Conservation (phyloP, 2,113 vertebrate species). For the Pelecanus crispus region DNA sequence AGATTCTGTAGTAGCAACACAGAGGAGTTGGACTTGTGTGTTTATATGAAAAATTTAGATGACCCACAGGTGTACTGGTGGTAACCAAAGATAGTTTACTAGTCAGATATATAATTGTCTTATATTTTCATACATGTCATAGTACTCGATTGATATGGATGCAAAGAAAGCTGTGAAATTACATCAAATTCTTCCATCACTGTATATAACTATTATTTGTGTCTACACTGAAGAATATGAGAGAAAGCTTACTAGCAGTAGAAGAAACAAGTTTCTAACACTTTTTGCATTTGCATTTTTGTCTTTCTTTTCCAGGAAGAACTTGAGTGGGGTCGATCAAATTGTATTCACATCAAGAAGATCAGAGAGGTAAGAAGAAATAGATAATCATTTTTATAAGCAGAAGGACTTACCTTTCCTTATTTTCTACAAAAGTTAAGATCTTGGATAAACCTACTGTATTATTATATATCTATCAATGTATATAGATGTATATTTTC, state of each 20-base stretch:
- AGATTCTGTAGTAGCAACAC: neutral
- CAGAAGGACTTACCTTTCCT: neutral
- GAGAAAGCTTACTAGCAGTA: neutral
- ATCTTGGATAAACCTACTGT: neutral
- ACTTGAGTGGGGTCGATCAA: constrained; percentile 86
- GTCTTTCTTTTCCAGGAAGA: constrained; percentile 76
- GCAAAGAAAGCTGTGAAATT: neutral
- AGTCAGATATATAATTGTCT: neutral
- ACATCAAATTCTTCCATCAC: neutral
- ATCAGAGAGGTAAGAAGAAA: constrained; percentile 81
- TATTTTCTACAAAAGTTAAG: neutral
- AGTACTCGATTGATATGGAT: neutral
- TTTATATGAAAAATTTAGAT: neutral
- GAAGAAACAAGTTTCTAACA: neutral
- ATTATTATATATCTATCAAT: accelerated
- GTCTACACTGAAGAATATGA: neutral
- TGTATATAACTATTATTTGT: neutral
- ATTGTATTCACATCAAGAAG: constrained; percentile 89
- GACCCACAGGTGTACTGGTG: neutral
- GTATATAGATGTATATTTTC: neutral
- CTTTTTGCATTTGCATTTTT: neutral
- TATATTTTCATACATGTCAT: neutral
- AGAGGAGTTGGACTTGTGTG: neutral
- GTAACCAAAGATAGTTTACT: neutral
- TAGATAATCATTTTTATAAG: neutral